Base-by-base conservation (phyloP, 2,888 invertebrate species). In the Volucella zonaria region DNA sequence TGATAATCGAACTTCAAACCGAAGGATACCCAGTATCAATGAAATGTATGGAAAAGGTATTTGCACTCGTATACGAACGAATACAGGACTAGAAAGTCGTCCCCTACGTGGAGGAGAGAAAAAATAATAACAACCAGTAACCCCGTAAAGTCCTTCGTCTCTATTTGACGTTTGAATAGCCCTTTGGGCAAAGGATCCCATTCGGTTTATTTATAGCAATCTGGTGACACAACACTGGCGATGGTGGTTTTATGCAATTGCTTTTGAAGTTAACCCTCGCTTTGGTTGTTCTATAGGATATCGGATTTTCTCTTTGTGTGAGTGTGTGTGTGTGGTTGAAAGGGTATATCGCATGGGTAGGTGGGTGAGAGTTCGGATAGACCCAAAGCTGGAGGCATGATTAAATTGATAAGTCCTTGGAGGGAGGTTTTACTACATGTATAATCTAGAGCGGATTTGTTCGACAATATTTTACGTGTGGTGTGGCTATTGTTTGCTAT, bases 401-500 rank as follows among this genome's bases (percentile, higher is more conserved):
- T 85, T 81, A 85, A 81, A 85, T 85, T 85, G 81, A 85, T 85
- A 85, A 85, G 81, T 67, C 81, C 81, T 81, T 18, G 31, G 73
- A 67, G 76, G 71, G 68, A 47, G 73, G 40, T 59, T 75, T 67
- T 62, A 75, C 45, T 54, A 6, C 31, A 71, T 58, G 42, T 80
- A 81, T 85, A 81, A 81, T 85, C 85, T 64, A 67, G 45, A 18
- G 43, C 49, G 77, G 73, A 81, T 81, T 81, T 73, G 62, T 62
- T 85, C 54, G 68, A 68, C 15, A 68, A 73, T 74, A 78, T 74
- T 68, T 80, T 73, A 31, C 59, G 64, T 58, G 31, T 18, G 54
- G 15, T 10, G 11, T 23, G 31, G 15, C 12, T 45, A 38, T 43
- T 52, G 52, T 51, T 66, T 12, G 38, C 62, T 71, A 49, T 47